Percentiles rank a stretch among this genome's conserved stretches.
Evolutionary conservation across 2,113 vertebrate species (phyloP).

Genomic region (Scortum barcoo): DNA sequence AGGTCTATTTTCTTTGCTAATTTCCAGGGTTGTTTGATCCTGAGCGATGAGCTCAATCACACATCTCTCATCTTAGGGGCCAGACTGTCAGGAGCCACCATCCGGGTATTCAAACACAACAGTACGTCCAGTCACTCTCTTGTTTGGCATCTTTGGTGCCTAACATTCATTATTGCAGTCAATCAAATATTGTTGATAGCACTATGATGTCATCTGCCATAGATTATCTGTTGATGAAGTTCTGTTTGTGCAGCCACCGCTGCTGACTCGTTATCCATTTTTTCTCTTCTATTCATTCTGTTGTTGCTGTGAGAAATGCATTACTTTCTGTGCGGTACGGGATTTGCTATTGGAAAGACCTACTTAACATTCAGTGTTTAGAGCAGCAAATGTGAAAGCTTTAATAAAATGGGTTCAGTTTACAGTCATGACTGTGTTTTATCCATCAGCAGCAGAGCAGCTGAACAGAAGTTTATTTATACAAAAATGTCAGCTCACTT

Average conservation of each 20-base stretch:
- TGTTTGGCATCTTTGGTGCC: background rate
- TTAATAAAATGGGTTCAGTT: conserved; percentile 61
- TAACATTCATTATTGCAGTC: background rate
- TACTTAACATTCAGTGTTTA: conserved; percentile 71
- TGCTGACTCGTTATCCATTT: background rate
- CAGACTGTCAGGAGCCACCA: conserved; percentile 91
- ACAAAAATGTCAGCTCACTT: conserved; percentile 47
- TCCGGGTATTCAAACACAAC: conserved; percentile 95
- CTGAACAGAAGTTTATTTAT: conserved; percentile 9
- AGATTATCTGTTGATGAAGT: conserved; percentile 3
- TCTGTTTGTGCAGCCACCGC: conserved; percentile 7
- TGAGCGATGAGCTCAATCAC: conserved; percentile 96
- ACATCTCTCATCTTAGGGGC: conserved; percentile 93
- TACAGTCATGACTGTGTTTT: conserved; percentile 54
- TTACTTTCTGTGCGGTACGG: conserved; percentile 43
- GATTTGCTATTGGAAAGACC: conserved; percentile 69
- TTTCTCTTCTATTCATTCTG: conserved; percentile 29
- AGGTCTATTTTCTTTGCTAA: conserved; percentile 28
- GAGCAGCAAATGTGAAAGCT: conserved; percentile 63
- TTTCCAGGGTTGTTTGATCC: conserved; percentile 93
- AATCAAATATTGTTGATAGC: background rate
- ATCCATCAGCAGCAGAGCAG: conserved; percentile 47
- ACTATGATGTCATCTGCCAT: background rate
- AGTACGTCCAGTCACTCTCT: conserved; percentile 85
- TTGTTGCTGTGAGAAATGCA: conserved; percentile 39